Evolutionary conservation across 2,797 vertebrate genomes (phyloP).

Genomic region (Mus caroli): DNA sequence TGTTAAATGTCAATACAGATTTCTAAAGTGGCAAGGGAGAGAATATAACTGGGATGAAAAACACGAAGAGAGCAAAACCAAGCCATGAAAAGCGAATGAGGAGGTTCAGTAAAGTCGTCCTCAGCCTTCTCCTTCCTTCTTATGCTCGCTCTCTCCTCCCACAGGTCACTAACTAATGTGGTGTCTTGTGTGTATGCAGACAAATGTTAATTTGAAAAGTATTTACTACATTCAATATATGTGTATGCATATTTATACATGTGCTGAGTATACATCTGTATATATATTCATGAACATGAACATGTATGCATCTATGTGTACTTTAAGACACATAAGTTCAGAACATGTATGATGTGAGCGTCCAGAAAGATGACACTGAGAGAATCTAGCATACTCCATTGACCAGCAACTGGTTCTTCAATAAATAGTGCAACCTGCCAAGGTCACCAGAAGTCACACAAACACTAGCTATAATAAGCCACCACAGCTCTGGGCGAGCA

Average conservation of each 20-base stretch:
- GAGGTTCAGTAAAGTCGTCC: background rate
- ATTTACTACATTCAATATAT: background rate
- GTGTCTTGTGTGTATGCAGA: background rate
- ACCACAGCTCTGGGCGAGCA: background rate
- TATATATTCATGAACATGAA: background rate
- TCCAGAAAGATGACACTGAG: background rate
- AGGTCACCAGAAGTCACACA: background rate
- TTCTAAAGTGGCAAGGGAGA: conserved; percentile 30
- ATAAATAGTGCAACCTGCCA: background rate
- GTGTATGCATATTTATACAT: too few relatives aligned
- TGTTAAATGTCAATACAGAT: background rate
- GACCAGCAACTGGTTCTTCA: background rate
- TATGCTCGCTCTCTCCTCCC: background rate
- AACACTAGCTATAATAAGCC: background rate
- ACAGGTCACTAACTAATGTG: background rate
- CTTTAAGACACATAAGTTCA: background rate
- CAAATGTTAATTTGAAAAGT: background rate
- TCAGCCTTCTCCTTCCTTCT: background rate
- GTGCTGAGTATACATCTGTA: background rate
- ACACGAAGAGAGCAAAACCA: conserved; percentile 44
- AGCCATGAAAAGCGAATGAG: background rate
- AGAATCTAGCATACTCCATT: background rate
- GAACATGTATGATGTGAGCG: background rate
- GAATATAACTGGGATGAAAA: conserved; percentile 20
- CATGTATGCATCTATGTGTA: background rate